Evolutionary conservation across 2,888 invertebrate genomes (phyloP), one percentile per base, ranked within the genome.

Genomic region (Andrena bucephala): DNA sequence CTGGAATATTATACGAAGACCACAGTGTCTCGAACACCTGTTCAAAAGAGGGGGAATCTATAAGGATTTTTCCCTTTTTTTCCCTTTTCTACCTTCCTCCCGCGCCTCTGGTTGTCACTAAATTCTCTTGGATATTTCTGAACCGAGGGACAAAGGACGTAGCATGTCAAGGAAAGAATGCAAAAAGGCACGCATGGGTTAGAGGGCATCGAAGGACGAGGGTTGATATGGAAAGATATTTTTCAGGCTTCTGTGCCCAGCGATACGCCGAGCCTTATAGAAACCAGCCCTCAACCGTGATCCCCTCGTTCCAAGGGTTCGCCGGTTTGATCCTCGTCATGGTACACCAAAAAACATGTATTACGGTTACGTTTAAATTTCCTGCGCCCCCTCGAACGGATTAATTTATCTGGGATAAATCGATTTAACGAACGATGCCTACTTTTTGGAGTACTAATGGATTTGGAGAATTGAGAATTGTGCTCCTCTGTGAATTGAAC

Each of bases 211-310:
- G 57, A 7, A 27, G 79, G 62, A 73, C 52, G 72, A 85, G 77
- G 77, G 77, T 80, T 73, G 81, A 87, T 87, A 81, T 81, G 81
- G 85, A 83, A 83, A 82, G 86, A 84, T 86, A 86, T 89, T 87
- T 88, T 83, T 87, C 86, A 76, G 80, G 81, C 86, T 86, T 85
- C 83, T 67, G 66, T 50, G 71, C 71, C 66, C 48, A 72, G 83
- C 77, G 83, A 72, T 74, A 68, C 70, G 24, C 54, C 67, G 50
- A 76, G 73, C 67, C 77, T 80, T 63, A 75, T 63, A 82, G 77
- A 86, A 90, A 75, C 81, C 80, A 79, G 71, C 84, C 82, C 81
- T 87, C 83, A 67, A 85, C 86, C 84, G 82, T 78, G 81, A 74
- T 85, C 72, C 77, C 78, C 81, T 71, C 67, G 24, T 85, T 78